phyloP scores from a whole-genome alignment of 1,140 invertebrate species.

The Neodiprion pinetum region DNA sequence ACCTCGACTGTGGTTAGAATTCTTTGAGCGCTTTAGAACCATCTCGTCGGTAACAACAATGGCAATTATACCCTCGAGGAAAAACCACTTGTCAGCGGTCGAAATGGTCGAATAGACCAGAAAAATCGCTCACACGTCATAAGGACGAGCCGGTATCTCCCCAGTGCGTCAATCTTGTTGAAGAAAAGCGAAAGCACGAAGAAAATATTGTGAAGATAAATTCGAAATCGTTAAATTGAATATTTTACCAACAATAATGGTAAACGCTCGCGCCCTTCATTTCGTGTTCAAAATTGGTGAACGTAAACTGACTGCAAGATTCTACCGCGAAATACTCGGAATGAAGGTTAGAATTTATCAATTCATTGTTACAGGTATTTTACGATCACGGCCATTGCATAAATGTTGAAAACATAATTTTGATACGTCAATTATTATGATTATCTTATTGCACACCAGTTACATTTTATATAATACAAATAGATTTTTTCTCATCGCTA shows the following conservation, averaged over 20 bases:
- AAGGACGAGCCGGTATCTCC: too few species aligned
- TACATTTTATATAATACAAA: constrained; percentile 22
- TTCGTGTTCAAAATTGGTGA: constrained; percentile 96
- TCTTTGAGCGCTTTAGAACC: too few species aligned
- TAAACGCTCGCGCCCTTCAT: constrained; percentile 82
- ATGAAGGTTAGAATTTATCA: constrained; percentile 82
- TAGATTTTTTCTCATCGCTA: constrained; percentile 11
- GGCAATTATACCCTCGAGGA: too few species aligned
- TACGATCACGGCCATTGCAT: not conserved
- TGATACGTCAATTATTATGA: constrained; percentile 13
- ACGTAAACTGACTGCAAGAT: constrained; percentile 81
- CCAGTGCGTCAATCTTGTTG: too few species aligned
- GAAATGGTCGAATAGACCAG: too few species aligned
- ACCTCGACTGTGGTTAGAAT: too few species aligned
- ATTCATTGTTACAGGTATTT: not conserved
- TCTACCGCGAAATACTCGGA: constrained; percentile 88
- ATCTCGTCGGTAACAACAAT: too few species aligned
- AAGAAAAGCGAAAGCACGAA: too few species aligned
- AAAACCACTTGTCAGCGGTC: too few species aligned
- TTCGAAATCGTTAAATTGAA: too few species aligned
- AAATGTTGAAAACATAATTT: not conserved
- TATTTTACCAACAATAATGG: constrained; percentile 49
- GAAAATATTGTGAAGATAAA: too few species aligned
- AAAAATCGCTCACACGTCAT: too few species aligned
- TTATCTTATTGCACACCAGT: constrained; percentile 3